These are phyloP conservation scores for Sphaeridia pumilis DNA, from an alignment of 2,888 invertebrate genomes.

Conservation along the genomic window DNA sequence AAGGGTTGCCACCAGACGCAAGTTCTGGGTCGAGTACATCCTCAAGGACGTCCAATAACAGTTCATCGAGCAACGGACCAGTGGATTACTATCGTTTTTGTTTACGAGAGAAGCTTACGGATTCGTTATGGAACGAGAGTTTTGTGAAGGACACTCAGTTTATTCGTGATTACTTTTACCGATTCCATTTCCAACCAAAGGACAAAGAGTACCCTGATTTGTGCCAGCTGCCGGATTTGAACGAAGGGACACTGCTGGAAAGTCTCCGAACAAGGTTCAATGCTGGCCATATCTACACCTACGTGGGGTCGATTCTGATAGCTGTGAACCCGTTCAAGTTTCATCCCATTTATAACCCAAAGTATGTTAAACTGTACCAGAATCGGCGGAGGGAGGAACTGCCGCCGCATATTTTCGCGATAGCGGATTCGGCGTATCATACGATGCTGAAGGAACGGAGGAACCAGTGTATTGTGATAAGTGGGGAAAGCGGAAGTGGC, in stretches of 20 bases:
- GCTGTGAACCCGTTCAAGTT: constrained; percentile 55
- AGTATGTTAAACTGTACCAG: constrained; percentile 91
- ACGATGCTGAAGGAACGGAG: constrained; percentile 82
- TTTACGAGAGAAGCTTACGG: constrained; percentile 70
- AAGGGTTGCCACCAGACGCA: neutral
- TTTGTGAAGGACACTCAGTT: constrained; percentile 77
- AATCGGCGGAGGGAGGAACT: constrained; percentile 81
- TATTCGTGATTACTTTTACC: constrained; percentile 80
- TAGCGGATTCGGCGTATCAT: constrained; percentile 86
- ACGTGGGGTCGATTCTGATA: constrained; percentile 88
- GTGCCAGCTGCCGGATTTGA: constrained; percentile 88
- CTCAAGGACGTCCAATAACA: neutral
- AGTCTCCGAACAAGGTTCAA: constrained; percentile 79
- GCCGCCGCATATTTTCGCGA: constrained; percentile 93
- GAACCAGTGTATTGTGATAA: constrained; percentile 91
- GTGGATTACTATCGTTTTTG: constrained; percentile 55
- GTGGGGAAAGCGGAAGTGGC: constrained; percentile 89
- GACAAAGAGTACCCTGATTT: constrained; percentile 91
- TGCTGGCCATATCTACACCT: constrained; percentile 89
- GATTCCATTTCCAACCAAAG: constrained; percentile 80
- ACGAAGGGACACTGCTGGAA: constrained; percentile 82
- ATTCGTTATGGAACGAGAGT: constrained; percentile 74
- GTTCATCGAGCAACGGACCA: constrained; percentile 61
- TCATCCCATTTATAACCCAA: constrained; percentile 95
- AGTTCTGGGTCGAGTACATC: neutral